A percentile compares a stretch with the other conserved stretches of the same genome.
phyloP scores from a whole-genome alignment of 2,888 invertebrate species.

The Rhorus exstirpatorius region DNA sequence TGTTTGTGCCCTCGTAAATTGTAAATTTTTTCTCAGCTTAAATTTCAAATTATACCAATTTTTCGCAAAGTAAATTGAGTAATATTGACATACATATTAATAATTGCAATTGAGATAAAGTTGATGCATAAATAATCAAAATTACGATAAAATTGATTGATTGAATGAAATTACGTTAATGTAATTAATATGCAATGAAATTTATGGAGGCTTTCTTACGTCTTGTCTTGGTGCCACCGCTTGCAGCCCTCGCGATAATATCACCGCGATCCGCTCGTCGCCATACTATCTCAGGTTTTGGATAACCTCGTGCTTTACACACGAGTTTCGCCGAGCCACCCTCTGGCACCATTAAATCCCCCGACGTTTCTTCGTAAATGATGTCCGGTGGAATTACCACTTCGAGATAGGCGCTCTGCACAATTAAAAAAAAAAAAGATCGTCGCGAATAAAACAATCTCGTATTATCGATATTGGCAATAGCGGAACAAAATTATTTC shows the following conservation, averaged over 20 bases:
- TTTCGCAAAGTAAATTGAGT: too few relatives aligned
- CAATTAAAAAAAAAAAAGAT: constrained; percentile 24
- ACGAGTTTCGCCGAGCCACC: constrained; percentile 95
- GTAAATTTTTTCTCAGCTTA: too few relatives aligned
- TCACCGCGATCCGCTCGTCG: constrained; percentile 94
- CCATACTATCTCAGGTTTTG: constrained; percentile 95
- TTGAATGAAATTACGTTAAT: too few relatives aligned
- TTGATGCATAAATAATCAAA: neutral
- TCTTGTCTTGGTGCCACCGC: constrained; percentile 91
- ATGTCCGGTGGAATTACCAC: constrained; percentile 97
- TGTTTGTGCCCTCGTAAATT: too few relatives aligned
- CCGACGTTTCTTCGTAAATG: constrained; percentile 95
- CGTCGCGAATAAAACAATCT: neutral
- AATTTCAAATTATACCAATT: too few relatives aligned
- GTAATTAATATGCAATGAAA: too few relatives aligned
- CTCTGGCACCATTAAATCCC: constrained; percentile 98
- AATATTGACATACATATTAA: too few relatives aligned
- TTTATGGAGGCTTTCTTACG: constrained; percentile 86
- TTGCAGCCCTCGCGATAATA: constrained; percentile 92
- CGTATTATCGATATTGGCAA: neutral
- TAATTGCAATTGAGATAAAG: too few relatives aligned
- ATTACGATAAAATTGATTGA: neutral
- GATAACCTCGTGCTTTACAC: constrained; percentile 94
- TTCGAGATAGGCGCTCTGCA: constrained; percentile 94
- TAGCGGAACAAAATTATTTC: neutral